Base-by-base conservation (phyloP, 2,888 invertebrate genomes). In the Tromatobia lineatoria region DNA sequence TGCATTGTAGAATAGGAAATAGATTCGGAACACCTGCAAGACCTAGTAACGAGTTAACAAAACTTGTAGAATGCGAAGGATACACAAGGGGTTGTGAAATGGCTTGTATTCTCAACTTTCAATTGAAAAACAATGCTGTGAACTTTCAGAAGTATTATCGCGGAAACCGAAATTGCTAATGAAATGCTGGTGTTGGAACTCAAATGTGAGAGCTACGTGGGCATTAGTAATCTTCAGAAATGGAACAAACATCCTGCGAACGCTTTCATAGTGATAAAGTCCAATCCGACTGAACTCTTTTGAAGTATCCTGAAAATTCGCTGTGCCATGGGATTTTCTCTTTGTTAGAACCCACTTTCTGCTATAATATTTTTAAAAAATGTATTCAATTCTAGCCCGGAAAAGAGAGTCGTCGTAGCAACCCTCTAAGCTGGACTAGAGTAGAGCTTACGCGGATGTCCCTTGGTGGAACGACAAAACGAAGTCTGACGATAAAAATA, bases 61-160 rank as follows among this genome's bases (percentile, higher is more conserved):
- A 70, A 18, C 23, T 61, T n/a, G 38, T 57, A 79, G 61, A 50
- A 80, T 54, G 29, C 15, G 61, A 79, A 61, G 42, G 38, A 29
- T 15, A n/a, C 59, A 29, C 25, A 59, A 29, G 15, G 29, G 3
- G 13, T 59, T 29, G 29, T 3, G 6, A 29, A 7, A 59, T 59
- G n/a, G 29, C 25, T 59, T 59, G 29, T 15, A 59, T n/a, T 29
- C 29, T 59, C 3, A 15, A 59, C 20, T 42, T 64, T 57, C 54
- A 10, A 23, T 2, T 2, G 50, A 7, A 50, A n/a, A n/a, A 7
- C n/a, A n/a, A 50, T 50, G 4, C 50, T 50, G 6, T 3, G 25
- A 57, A n/a, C 13, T 23, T 25, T 57, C 13, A 25, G 15, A 25
- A 15, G 13, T 25, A 25, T 57, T 11, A 13, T 10, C 10, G 23